Base-by-base conservation (phyloP, 2,113 vertebrate genomes). In the Ardeotis arabs region DNA sequence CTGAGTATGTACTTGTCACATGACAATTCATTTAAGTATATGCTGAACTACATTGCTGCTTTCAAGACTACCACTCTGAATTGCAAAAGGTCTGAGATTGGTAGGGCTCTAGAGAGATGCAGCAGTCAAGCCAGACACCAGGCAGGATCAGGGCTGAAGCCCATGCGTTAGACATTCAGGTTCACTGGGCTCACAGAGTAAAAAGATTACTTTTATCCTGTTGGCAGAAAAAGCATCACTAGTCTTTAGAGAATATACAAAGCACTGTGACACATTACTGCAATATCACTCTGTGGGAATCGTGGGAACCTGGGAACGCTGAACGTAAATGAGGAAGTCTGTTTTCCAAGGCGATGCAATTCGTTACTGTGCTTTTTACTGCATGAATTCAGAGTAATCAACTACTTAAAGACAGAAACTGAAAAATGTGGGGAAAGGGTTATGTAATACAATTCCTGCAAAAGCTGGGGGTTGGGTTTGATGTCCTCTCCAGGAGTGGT, bases 311-410 rank as follows among this genome's bases (percentile, higher is more conserved):
- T 39, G 35, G 45, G 63, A 81, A 91, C 2, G 0, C 17, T 66
- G 80, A 87, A 84, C 52, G 4, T 87, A 93, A 78, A 87, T 75
- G 77, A 89, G 64, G 77, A 89, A 67, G 53, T 69, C 76, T 79
- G 69, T 72, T 94, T 95, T 91, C 31, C 56, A 87, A 74, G 66
- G 28, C 53, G 72, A 5, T 59, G 69, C 60, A 84, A 18, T 56
- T 72, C 52, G 44, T 75, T 89, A 76, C 69, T 93, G 74, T 93
- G 74, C 53, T 82, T 94, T 96, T 94, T 89, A 78, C 76, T 88
- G 53, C 53, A 56, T 69, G 44, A 83, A 84, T 84, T 95, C 66
- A 89, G 47, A 63, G 39, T 77, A 89, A 81, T 67, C 66, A 56
- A 60, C n/a, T 82, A 63, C 52, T 75, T 72, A 50, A 37, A 87